Evolutionary conservation across 2,888 invertebrate genomes (phyloP).

Genomic region (Corbicula japonica): DNA sequence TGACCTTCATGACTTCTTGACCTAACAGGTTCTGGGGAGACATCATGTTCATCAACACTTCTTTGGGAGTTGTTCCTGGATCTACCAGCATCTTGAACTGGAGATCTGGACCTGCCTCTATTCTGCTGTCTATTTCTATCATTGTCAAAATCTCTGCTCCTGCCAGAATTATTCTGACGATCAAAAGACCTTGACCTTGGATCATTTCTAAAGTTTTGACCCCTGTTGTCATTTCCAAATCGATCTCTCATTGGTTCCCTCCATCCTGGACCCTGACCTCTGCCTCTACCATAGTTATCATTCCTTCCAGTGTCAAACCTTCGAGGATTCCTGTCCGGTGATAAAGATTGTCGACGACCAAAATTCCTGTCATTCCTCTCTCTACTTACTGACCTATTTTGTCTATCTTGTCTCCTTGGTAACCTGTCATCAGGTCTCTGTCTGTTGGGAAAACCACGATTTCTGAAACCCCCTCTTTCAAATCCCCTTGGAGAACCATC

Average conservation of each 20-base stretch:
- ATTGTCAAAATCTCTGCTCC: too few species aligned
- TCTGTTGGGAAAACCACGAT: conserved; percentile 7
- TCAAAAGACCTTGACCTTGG: conserved; percentile 27
- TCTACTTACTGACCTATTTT: conserved; percentile 14
- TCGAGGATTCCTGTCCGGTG: conserved; percentile 10
- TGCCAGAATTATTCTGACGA: conserved; percentile 11
- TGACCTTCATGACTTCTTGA: conserved; percentile 13
- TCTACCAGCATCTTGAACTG: too few species aligned
- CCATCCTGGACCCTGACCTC: conserved; percentile 24
- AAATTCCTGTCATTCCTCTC: conserved; percentile 18
- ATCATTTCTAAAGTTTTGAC: conserved; percentile 16
- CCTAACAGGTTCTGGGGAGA: too few species aligned
- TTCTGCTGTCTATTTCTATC: conserved; percentile 20
- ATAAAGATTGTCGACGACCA: not conserved
- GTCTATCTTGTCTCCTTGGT: conserved; percentile 7
- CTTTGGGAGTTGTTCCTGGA: too few species aligned
- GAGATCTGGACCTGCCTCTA: conserved; percentile 9
- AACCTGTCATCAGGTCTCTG: not conserved
- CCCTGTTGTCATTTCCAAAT: conserved; percentile 15
- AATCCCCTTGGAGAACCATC: conserved; percentile 5
- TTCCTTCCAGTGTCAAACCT: conserved; percentile 1
- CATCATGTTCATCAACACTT: too few species aligned
- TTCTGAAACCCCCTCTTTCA: conserved; percentile 3
- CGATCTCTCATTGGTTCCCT: conserved; percentile 22
- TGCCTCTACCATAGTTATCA: conserved; percentile 5